These are phyloP conservation scores for Halcyon smyrnensis DNA, from an alignment of 2,797 vertebrate species.

Conservation along the genomic window DNA sequence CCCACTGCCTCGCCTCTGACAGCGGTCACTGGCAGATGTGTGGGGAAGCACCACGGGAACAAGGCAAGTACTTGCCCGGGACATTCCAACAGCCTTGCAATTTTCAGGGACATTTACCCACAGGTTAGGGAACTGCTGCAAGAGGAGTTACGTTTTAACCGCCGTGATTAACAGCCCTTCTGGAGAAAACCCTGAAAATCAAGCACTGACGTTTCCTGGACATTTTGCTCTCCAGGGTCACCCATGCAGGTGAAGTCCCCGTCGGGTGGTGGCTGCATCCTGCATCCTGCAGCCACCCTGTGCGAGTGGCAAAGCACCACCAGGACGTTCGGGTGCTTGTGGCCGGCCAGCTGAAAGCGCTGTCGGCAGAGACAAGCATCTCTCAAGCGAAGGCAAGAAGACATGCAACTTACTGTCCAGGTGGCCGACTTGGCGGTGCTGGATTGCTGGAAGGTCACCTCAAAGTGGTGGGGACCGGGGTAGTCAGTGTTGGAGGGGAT, in stretches of 20 bases:
- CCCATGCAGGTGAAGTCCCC: neutral
- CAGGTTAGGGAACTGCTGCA: fast-evolving
- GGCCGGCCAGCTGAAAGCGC: fast-evolving
- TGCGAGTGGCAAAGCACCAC: neutral
- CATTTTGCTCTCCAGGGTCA: neutral
- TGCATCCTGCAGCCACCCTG: neutral
- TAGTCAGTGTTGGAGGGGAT: slow-evolving; percentile 99
- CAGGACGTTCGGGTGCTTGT: fast-evolving
- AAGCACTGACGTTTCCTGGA: neutral
- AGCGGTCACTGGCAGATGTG: neutral
- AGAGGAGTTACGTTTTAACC: neutral
- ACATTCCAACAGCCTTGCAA: neutral
- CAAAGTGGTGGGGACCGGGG: slow-evolving; percentile 93
- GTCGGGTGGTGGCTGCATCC: neutral
- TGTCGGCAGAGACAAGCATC: neutral
- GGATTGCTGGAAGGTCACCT: slow-evolving; percentile 98
- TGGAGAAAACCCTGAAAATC: neutral
- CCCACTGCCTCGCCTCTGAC: neutral
- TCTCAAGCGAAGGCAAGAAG: neutral
- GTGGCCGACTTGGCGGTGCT: slow-evolving; percentile 99
- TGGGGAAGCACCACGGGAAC: neutral
- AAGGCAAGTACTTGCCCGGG: neutral
- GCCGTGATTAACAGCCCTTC: neutral
- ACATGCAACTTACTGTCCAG: slow-evolving; percentile 92
- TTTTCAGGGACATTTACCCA: fast-evolving